These are phyloP conservation scores for Xestia rhomboidea DNA, from an alignment of 2,888 invertebrate genomes.

Conservation along the genomic window DNA sequence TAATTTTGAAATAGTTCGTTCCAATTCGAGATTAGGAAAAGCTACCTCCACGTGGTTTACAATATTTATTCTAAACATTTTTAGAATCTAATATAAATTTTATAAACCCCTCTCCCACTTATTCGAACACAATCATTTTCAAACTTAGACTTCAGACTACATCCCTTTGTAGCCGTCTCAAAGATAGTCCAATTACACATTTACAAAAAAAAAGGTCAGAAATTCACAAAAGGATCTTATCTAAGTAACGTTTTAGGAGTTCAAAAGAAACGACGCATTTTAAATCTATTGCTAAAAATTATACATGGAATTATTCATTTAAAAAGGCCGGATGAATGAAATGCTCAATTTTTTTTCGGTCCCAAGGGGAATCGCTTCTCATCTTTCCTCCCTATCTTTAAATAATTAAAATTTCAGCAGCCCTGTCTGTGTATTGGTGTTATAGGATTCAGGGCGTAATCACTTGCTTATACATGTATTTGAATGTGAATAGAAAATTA, in stretches of 20 bases:
- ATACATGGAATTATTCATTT: constrained; percentile 79
- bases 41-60: background rate
- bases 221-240: constrained; percentile 65
- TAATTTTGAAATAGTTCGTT: too few species aligned
- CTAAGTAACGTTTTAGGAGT: constrained; percentile 65
- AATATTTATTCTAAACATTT: background rate
- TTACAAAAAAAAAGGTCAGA: constrained; percentile 66
- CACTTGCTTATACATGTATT: constrained; percentile 38
- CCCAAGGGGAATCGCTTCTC: constrained; percentile 69
- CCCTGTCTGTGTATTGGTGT: constrained; percentile 65
- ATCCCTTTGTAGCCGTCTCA: constrained; percentile 51
- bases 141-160: constrained; percentile 24
- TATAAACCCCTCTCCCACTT: constrained; percentile 26
- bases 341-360: constrained; percentile 69
- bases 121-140: constrained; percentile 23
- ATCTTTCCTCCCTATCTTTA: constrained; percentile 72
- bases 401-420: constrained; percentile 77
- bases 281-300: constrained; percentile 74
- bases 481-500: constrained; percentile 12
- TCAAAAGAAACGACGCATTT: constrained; percentile 74
- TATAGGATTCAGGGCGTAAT: constrained; percentile 60
- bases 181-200: constrained; percentile 65
- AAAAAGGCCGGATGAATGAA: constrained; percentile 73
- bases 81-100: background rate
- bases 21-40: background rate